Percentiles rank a stretch among this genome's conserved stretches.
Evolutionary conservation across 2,888 invertebrate genomes (phyloP).

Genomic region (Harpagoxenus sublaevis): DNA sequence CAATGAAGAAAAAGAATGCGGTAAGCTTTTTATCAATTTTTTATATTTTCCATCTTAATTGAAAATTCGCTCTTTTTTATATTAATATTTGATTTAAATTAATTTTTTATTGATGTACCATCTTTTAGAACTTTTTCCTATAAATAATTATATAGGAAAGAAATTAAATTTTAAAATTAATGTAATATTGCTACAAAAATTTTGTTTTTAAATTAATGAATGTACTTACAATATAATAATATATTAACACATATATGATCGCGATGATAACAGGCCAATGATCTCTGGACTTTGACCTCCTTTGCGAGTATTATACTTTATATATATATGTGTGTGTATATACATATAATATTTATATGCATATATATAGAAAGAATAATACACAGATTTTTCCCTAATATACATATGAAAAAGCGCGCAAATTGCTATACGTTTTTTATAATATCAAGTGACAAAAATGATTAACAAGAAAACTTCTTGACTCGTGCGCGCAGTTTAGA

Average conservation of each 20-base stretch:
- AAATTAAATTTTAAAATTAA: background rate
- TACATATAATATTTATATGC: background rate
- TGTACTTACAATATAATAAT: background rate
- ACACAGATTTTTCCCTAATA: background rate
- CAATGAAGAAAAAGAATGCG: background rate
- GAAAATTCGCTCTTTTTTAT: background rate
- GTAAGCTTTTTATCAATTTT: background rate
- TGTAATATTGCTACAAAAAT: background rate
- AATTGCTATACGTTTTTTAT: constrained; percentile 75
- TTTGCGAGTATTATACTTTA: constrained; percentile 42
- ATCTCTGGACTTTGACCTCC: constrained; percentile 59
- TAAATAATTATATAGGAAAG: background rate
- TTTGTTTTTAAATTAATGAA: background rate
- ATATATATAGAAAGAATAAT: background rate
- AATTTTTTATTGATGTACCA: background rate
- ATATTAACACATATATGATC: background rate
- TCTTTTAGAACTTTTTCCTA: background rate
- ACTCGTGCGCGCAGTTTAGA: constrained; percentile 73
- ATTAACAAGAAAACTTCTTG: constrained; percentile 69
- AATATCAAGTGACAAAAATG: constrained; percentile 71
- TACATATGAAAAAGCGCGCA: background rate
- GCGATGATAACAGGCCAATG: constrained; percentile 1
- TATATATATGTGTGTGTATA: background rate
- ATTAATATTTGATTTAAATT: background rate
- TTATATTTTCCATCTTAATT: background rate